A percentile compares a stretch with the other conserved stretches of the same genome.
Conservation (phyloP, 1,140 invertebrate genomes). For the Cydia fagiglandana region DNA sequence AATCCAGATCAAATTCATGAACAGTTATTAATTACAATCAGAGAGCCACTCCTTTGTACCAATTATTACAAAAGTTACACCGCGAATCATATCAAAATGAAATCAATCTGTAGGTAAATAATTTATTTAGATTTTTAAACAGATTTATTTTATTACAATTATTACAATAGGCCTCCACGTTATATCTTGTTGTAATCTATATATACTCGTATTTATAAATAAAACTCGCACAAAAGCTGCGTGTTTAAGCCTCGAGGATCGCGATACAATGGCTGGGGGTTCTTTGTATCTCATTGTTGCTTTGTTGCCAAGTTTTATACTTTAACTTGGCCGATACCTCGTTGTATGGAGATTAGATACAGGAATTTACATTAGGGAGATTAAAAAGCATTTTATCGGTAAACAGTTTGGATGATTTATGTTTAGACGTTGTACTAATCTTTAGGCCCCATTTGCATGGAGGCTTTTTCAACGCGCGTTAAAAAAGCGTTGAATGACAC, state of each 20-base stretch:
- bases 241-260: not conserved
- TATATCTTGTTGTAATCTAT: not conserved
- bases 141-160: not conserved
- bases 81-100: no score
- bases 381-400: not conserved
- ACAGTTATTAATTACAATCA: no score
- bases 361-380: conserved; percentile 2
- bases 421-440: no score
- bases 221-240: not conserved
- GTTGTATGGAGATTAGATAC: not conserved
- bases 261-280: not conserved
- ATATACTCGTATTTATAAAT: not conserved
- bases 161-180: not conserved
- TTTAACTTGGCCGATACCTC: not conserved
- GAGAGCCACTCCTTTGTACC: no score
- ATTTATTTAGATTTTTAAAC: no score
- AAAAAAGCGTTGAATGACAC: no score
- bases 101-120: no score
- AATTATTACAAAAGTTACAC: no score
- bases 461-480: no score
- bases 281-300: not conserved
- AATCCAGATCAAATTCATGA: no score
- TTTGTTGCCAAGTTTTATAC: not conserved
- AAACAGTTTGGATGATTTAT: no score
- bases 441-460: no score